Evolutionary conservation across 1,140 invertebrate species (phyloP).

Genomic region (Patella vulgata): DNA sequence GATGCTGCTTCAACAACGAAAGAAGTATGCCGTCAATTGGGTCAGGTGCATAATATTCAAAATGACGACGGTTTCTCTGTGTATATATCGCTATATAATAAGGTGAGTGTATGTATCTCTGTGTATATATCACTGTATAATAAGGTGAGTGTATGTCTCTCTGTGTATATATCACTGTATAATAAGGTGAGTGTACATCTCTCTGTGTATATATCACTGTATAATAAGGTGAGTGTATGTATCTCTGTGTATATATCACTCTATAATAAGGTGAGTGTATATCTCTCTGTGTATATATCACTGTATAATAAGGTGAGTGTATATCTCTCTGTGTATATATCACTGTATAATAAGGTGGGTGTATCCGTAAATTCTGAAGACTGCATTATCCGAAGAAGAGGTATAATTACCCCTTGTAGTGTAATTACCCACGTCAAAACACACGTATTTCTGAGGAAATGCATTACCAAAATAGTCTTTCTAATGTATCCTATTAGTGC

Average conservation of each 20-base stretch:
- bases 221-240: background rate
- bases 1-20: conserved; percentile 58
- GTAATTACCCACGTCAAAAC: too few species aligned
- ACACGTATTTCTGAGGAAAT: too few species aligned
- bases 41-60: conserved; percentile 42
- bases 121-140: background rate
- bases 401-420: too few species aligned
- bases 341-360: too few species aligned
- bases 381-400: too few species aligned
- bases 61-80: conserved; percentile 58
- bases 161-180: background rate
- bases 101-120: conserved; percentile 33
- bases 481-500: too few species aligned
- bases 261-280: too few species aligned
- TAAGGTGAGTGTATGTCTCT: background rate
- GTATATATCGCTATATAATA: conserved; percentile 55
- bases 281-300: too few species aligned
- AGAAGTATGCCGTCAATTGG: conserved; percentile 53
- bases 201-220: background rate
- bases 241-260: background rate
- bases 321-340: too few species aligned
- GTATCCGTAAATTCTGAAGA: too few species aligned
- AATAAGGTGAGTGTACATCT: background rate
- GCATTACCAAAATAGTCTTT: too few species aligned
- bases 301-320: too few species aligned